Conservation (phyloP, 2,888 invertebrate genomes). For the Heliconius ethilla region DNA sequence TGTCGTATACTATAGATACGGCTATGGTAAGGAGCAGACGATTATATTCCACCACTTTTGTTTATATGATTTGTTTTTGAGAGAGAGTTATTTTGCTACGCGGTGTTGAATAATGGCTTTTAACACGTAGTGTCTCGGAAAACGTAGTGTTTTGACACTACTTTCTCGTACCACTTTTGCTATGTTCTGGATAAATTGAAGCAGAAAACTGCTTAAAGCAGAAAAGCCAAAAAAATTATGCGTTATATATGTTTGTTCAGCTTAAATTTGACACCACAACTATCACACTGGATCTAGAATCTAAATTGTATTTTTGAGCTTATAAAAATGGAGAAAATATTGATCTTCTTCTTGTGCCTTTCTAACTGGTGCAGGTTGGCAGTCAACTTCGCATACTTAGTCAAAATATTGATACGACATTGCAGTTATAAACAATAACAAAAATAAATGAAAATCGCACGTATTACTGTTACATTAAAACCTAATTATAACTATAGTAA, state of each 20-base stretch:
- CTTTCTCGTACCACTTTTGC: neutral
- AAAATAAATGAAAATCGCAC: neutral
- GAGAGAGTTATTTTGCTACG: neutral
- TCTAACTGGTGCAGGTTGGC: too few relatives aligned
- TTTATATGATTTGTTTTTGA: neutral
- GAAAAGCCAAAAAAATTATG: neutral
- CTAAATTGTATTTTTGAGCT: neutral
- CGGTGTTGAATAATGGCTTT: too few relatives aligned
- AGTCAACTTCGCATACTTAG: too few relatives aligned
- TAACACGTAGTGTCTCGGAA: too few relatives aligned
- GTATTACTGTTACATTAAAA: neutral
- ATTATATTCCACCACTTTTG: neutral
- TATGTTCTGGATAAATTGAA: neutral
- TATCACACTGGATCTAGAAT: too few relatives aligned
- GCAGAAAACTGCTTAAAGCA: neutral
- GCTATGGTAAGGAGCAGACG: conserved; percentile 29
- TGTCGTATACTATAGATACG: conserved; percentile 30
- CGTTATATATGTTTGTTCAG: neutral
- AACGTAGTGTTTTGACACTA: too few relatives aligned
- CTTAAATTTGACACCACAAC: neutral
- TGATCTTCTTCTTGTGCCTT: too few relatives aligned
- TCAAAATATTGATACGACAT: neutral
- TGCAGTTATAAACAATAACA: neutral
- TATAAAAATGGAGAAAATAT: neutral
- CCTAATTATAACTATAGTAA: neutral